Conservation (phyloP, 1,140 invertebrate genomes). For the Drosophila rufa region DNA sequence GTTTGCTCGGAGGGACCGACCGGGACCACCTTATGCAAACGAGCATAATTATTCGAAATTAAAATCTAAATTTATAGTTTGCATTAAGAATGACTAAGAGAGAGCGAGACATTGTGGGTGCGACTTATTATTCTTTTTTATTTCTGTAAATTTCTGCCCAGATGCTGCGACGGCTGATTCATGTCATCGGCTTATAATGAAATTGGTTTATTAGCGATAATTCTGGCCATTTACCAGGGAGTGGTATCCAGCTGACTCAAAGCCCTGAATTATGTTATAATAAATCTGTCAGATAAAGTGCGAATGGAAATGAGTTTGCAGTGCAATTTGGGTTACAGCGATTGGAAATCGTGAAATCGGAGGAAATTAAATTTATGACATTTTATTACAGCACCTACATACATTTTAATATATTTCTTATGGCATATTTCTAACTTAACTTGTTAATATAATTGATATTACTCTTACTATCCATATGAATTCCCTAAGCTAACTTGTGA, state of each 20-base stretch:
- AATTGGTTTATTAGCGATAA: constrained; percentile 80
- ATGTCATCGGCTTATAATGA: constrained; percentile 72
- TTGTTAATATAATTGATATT: not conserved
- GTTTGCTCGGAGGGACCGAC: constrained; percentile 41
- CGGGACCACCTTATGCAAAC: constrained; percentile 62
- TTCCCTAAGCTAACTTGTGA: constrained; percentile 29
- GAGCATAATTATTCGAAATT: constrained; percentile 80
- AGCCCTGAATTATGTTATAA: constrained; percentile 63
- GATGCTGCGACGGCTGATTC: constrained; percentile 63
- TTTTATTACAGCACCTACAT: not conserved
- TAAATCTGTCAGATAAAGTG: constrained; percentile 57
- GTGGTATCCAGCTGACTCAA: constrained; percentile 58
- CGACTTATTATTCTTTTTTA: constrained; percentile 47
- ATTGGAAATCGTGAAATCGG: not conserved
- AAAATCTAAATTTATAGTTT: constrained; percentile 79
- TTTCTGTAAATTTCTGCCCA: constrained; percentile 15
- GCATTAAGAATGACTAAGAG: constrained; percentile 67
- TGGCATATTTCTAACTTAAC: not conserved
- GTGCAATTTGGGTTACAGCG: constrained; percentile 9
- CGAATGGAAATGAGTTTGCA: constrained; percentile 51
- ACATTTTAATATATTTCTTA: not conserved
- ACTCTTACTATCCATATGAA: not conserved
- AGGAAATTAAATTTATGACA: not conserved
- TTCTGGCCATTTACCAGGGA: constrained; percentile 53
- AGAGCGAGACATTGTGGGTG: constrained; percentile 55